phyloP scores from a whole-genome alignment of 2,888 invertebrate genomes.

The Arge pagana region DNA sequence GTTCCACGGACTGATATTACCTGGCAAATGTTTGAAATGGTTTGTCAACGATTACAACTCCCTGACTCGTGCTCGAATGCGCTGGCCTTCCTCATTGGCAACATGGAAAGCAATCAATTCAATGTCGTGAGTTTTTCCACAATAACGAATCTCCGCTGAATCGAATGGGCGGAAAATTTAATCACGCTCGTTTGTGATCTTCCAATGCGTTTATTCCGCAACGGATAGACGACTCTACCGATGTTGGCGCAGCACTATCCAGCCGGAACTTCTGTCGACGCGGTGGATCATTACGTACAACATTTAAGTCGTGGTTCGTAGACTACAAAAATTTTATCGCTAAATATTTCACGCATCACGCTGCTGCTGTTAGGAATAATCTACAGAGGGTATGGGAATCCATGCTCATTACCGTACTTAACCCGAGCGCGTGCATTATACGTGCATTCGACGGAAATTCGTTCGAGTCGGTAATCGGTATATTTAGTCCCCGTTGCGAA shows the following conservation, averaged over 20 bases:
- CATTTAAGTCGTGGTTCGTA: conserved; percentile 45
- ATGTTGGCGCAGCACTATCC: conserved; percentile 43
- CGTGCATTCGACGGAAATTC: no score
- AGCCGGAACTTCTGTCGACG: conserved; percentile 46
- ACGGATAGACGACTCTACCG: conserved; percentile 34
- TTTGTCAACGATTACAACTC: conserved; percentile 38
- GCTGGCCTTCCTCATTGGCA: conserved; percentile 36
- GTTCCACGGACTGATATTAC: conserved; percentile 38
- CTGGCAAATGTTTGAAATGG: conserved; percentile 31
- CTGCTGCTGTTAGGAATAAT: no score
- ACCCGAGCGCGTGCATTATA: no score
- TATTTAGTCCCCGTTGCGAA: no score
- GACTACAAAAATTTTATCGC: no score
- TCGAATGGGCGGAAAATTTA: no score
- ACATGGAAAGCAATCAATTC: conserved; percentile 39
- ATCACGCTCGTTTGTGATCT: not conserved
- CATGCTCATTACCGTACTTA: no score
- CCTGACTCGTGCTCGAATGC: conserved; percentile 38
- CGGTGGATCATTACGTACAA: conserved; percentile 45
- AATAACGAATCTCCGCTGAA: not conserved
- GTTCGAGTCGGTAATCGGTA: no score
- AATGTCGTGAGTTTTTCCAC: conserved; percentile 36
- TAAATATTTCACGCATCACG: no score
- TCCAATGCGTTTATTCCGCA: not conserved
- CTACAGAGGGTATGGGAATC: no score